Evolutionary conservation across 2,888 invertebrate genomes (phyloP), one percentile per base, ranked within the genome.

Genomic region (Tenthredo scrophulariae): DNA sequence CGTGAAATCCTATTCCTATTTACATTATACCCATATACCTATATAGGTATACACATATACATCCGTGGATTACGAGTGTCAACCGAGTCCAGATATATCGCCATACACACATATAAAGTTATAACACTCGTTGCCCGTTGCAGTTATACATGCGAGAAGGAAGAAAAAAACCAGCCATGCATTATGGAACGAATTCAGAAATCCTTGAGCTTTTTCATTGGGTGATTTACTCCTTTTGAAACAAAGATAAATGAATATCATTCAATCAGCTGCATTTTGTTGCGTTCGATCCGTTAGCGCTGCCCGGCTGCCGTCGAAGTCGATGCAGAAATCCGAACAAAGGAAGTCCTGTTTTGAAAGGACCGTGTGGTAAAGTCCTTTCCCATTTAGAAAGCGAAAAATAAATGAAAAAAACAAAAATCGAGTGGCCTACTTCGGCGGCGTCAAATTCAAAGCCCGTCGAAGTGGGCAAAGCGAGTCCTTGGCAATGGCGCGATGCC

Each of bases 391-490:
- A 74, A 74, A 43, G n/a, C 22, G 43, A 74, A 15, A n/a, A 74
- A 43, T 4, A 6, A 70, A 37, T 6, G 7, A 37, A 33, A 33
- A 50, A 46, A 77, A 54, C 29, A 29, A 54, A 54, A 77, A 54
- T 46, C 22, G 58, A n/a, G 58, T 62, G 58, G 58, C 58, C 80
- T 80, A 80, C 58, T 80, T 80, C 62, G 6, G 5, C 22, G 40
- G 80, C 62, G 58, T 80, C 80, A 80, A 80, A 80, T 80, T 80
- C 58, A 40, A 62, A 80, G 80, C 37, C 22, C 80, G 58, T 62
- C 37, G 40, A 62, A 80, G 40, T 80, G 58, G 80, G 80, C 40
- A 62, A 80, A 62, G 13, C 80, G 80, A 80, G 80, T 80, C 80
- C 80, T 62, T 26, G 10, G 62, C 40, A 10, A 40, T 80, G 80